Percentiles rank a stretch among this genome's conserved stretches.
Conservation (phyloP, 1,140 invertebrate genomes). For the Octopus sinensis region DNA sequence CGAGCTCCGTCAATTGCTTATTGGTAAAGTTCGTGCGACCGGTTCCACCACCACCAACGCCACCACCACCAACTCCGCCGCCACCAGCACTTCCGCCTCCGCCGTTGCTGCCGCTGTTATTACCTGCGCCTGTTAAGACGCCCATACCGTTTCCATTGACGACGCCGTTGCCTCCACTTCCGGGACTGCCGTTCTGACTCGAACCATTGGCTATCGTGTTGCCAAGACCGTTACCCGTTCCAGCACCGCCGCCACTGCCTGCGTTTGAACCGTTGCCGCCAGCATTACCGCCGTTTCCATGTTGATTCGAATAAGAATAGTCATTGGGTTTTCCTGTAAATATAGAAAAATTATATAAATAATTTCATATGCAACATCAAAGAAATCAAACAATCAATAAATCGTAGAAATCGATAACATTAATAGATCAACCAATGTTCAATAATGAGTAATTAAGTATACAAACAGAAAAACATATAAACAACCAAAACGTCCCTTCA, state of each 20-base stretch:
- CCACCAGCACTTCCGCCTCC: not conserved
- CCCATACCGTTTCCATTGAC: not conserved
- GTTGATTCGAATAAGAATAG: slow-evolving; percentile 11
- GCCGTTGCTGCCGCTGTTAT: not conserved
- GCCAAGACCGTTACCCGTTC: too few relatives aligned
- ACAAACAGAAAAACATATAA: too few relatives aligned
- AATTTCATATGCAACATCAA: too few relatives aligned
- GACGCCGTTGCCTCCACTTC: not conserved
- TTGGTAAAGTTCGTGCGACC: slow-evolving; percentile 94
- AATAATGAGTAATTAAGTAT: too few relatives aligned
- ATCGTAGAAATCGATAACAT: too few relatives aligned
- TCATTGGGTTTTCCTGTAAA: slow-evolving; percentile 27
- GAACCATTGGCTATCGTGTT: too few relatives aligned
- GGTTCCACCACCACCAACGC: slow-evolving; percentile 14
- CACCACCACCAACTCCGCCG: not conserved
- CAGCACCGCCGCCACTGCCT: too few relatives aligned
- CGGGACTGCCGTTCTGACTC: not conserved
- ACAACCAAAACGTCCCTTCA: too few relatives aligned
- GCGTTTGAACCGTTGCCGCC: too few relatives aligned
- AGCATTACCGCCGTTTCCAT: not conserved
- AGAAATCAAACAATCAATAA: too few relatives aligned
- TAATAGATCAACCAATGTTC: too few relatives aligned
- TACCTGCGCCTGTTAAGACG: not conserved
- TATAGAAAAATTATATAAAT: slow-evolving; percentile 13
- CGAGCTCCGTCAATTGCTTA: slow-evolving; percentile 96